A percentile compares a stretch with the other conserved stretches of the same genome.
Evolutionary conservation across 2,888 invertebrate genomes (phyloP).

Genomic region (Clanis bilineata): DNA sequence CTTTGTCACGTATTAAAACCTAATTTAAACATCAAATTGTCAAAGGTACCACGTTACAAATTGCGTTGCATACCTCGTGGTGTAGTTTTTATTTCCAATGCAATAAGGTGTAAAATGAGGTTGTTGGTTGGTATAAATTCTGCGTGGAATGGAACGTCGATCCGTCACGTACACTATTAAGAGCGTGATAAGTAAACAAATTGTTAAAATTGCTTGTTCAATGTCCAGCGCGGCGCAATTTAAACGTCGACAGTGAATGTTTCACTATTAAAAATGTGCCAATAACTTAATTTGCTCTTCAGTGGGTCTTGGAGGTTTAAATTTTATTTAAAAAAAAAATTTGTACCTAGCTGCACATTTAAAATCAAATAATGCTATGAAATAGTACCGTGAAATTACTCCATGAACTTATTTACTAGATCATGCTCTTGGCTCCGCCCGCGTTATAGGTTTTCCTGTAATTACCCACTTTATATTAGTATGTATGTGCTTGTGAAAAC

Average conservation of each 20-base stretch:
- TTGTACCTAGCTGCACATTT: too few species aligned
- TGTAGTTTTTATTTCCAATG: neutral
- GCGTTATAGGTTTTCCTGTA: too few species aligned
- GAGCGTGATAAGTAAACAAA: constrained; percentile 4
- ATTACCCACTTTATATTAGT: too few species aligned
- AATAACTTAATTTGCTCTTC: neutral
- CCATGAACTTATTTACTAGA: too few species aligned
- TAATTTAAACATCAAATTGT: constrained; percentile 12
- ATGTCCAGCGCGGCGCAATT: neutral
- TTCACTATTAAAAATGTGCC: neutral
- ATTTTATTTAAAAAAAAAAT: neutral
- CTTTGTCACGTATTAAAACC: constrained; percentile 4
- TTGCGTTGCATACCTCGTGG: neutral
- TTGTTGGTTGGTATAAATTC: neutral
- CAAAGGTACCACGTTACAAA: neutral
- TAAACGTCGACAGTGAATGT: neutral
- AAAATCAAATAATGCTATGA: too few species aligned
- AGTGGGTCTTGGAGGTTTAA: neutral
- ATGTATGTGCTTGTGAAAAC: too few species aligned
- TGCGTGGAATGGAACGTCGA: neutral
- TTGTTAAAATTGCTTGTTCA: constrained; percentile 1
- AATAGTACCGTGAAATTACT: too few species aligned
- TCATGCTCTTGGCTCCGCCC: too few species aligned
- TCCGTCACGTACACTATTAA: constrained; percentile 8
- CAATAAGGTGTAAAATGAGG: neutral